Evolutionary conservation across 2,888 invertebrate genomes (phyloP).

Genomic region (Odontomyia ornata): DNA sequence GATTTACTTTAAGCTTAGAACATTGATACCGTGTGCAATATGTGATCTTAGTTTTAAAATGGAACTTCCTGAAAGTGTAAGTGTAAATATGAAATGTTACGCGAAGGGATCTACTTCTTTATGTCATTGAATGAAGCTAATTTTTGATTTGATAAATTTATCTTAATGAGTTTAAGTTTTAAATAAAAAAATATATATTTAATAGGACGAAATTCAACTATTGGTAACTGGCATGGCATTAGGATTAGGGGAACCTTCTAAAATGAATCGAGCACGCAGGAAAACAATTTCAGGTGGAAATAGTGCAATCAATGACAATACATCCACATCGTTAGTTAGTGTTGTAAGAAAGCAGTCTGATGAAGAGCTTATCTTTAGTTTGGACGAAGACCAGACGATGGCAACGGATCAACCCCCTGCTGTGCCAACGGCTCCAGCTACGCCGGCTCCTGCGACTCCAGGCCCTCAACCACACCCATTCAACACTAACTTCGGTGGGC

Average conservation of each 20-base stretch:
- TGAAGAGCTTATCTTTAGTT: constrained; percentile 83
- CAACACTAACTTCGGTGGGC: constrained; percentile 58
- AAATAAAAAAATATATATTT: constrained; percentile 37
- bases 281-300: constrained; percentile 58
- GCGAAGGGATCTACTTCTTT: too few relatives aligned
- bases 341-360: constrained; percentile 64
- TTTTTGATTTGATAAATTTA: too few relatives aligned
- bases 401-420: constrained; percentile 53
- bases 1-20: constrained; percentile 87
- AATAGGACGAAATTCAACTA: constrained; percentile 73
- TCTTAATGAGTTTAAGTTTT: too few relatives aligned
- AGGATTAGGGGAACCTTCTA: constrained; percentile 72
- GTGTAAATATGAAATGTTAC: constrained; percentile 49
- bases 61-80: constrained; percentile 84
- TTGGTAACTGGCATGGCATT: constrained; percentile 82
- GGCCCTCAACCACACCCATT: background rate
- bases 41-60: constrained; percentile 83
- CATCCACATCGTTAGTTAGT: constrained; percentile 39
- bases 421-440: background rate
- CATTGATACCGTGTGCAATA: constrained; percentile 87
- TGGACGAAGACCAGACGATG: constrained; percentile 77
- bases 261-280: constrained; percentile 65
- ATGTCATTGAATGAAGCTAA: too few relatives aligned
- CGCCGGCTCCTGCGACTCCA: background rate
- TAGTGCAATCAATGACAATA: constrained; percentile 55